These are phyloP conservation scores for Medauroidea extradentata DNA, from an alignment of 1,140 invertebrate genomes.

Conservation along the genomic window DNA sequence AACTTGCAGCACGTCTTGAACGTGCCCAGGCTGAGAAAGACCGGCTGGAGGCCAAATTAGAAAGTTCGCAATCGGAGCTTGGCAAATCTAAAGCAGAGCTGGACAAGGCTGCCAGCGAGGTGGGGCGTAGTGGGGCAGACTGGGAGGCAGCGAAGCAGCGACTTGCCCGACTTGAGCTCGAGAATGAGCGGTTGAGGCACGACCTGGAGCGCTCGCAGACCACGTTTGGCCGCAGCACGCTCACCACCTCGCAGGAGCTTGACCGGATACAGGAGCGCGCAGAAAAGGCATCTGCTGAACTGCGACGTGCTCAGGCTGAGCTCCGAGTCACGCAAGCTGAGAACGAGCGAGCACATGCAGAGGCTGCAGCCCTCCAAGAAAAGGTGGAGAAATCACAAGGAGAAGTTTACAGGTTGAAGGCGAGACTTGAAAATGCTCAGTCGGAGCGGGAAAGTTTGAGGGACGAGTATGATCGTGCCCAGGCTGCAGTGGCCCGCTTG, in stretches of 20 bases:
- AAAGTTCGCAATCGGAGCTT: slow-evolving; percentile 87
- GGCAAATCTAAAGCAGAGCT: slow-evolving; percentile 91
- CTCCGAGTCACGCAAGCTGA: slow-evolving; percentile 60
- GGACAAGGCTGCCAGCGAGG: slow-evolving; percentile 85
- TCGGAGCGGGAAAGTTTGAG: slow-evolving; percentile 87
- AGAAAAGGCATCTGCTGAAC: slow-evolving; percentile 76
- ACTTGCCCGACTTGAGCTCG: slow-evolving; percentile 78
- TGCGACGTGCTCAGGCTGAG: slow-evolving; percentile 68
- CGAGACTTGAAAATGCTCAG: slow-evolving; percentile 89
- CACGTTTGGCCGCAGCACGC: slow-evolving; percentile 69
- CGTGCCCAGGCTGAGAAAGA: slow-evolving; percentile 85
- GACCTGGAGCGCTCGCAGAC: slow-evolving; percentile 81
- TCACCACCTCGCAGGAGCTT: slow-evolving; percentile 53
- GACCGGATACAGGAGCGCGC: slow-evolving; percentile 62
- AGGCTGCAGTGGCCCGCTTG: slow-evolving; percentile 67
- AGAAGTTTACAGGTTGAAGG: slow-evolving; percentile 89
- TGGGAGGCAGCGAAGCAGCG: slow-evolving; percentile 86
- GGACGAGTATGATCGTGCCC: slow-evolving; percentile 81
- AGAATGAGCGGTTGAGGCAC: slow-evolving; percentile 81
- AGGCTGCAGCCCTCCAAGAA: slow-evolving; percentile 81
- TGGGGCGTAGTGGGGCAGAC: slow-evolving; percentile 79
- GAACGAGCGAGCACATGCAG: slow-evolving; percentile 76
- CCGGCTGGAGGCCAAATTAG: slow-evolving; percentile 82
- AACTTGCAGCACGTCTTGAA: slow-evolving; percentile 80
- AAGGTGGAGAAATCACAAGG: slow-evolving; percentile 88